Conservation (phyloP, 1,140 invertebrate genomes). For the Meloidogyne hapla region DNA sequence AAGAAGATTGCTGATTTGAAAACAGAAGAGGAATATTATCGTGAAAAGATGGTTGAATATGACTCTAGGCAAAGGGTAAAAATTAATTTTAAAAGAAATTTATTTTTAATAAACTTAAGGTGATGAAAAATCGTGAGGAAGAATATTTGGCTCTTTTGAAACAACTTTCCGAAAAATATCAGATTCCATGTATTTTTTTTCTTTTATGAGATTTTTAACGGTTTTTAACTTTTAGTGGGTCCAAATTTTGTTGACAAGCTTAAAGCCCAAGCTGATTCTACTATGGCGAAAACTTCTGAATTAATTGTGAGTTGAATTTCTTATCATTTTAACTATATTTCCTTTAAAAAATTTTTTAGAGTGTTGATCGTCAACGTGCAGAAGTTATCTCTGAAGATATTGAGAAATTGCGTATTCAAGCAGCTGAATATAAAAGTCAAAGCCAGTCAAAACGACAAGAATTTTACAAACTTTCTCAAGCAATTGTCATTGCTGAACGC, state of each 20-base stretch:
- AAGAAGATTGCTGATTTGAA: constrained; percentile 27
- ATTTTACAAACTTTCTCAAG: constrained; percentile 26
- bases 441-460: constrained; percentile 15
- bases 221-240: constrained; percentile 3
- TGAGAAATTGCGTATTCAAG: constrained; percentile 2
- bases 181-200: constrained; percentile 16
- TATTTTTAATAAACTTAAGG: constrained; percentile 4
- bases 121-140: constrained; percentile 23
- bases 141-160: constrained; percentile 21
- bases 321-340: not conserved
- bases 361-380: not conserved
- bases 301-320: constrained; percentile 22
- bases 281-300: not conserved
- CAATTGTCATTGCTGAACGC: constrained; percentile 13
- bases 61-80: constrained; percentile 26
- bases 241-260: constrained; percentile 22
- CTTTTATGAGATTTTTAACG: constrained; percentile 5
- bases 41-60: constrained; percentile 24
- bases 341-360: not conserved
- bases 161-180: constrained; percentile 19
- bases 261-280: not conserved
- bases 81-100: not conserved
- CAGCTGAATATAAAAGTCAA: constrained; percentile 6
- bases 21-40: constrained; percentile 24
- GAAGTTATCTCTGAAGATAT: constrained; percentile 7